Conservation (phyloP, 2,113 vertebrate species). For the Mus musculus region GRCm39 chr15:84972501-84973000, state of each 20-base stretch:
- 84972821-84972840: conserved; percentile 1
- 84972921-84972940: neutral
- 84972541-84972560: neutral
- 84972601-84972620: neutral
- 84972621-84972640: neutral
- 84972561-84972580: neutral
- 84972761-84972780: neutral
- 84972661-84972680: neutral
- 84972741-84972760: neutral
- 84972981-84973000: neutral
- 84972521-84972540: neutral
- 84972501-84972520: neutral
- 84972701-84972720: neutral
- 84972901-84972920: neutral
- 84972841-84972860: neutral
- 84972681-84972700: neutral
- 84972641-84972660: neutral
- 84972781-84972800: neutral
- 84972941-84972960: neutral
- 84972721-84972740: neutral
- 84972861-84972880: neutral
- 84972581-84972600: neutral
- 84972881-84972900: neutral
- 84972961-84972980: neutral
- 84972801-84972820: neutral